These are phyloP conservation scores for Poicephalus meyeri DNA, from an alignment of 2,113 vertebrate genomes.

Conservation along the genomic window DNA sequence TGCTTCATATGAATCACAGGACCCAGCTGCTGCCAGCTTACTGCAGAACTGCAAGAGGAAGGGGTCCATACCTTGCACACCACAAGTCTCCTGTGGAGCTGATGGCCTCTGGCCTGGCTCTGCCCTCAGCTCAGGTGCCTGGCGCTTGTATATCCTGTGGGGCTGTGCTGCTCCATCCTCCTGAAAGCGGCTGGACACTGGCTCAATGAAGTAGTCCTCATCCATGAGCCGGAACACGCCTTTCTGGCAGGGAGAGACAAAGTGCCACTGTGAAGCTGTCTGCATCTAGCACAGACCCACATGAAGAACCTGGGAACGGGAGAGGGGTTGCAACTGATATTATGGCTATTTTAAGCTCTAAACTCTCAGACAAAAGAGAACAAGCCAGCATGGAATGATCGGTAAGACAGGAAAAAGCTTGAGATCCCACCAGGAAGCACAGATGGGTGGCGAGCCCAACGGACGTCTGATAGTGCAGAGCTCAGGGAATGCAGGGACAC, in stretches of 20 bases:
- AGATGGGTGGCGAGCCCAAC: background rate
- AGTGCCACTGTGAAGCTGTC: background rate
- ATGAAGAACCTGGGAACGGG: background rate
- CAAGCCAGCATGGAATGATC: background rate
- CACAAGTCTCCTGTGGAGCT: background rate
- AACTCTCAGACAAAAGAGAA: background rate
- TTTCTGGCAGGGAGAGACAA: conserved; percentile 73
- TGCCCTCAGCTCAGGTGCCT: conserved; percentile 6
- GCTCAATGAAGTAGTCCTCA: conserved; percentile 93
- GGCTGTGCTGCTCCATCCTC: conserved; percentile 71
- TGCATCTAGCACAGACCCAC: background rate
- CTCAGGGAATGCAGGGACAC: background rate
- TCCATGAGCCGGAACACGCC: conserved; percentile 87
- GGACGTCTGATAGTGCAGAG: background rate
- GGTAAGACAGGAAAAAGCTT: background rate
- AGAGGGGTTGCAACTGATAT: background rate
- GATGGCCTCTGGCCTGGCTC: background rate
- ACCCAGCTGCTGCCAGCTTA: background rate
- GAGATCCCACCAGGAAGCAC: background rate
- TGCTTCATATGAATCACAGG: accelerated
- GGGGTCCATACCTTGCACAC: conserved; percentile 56
- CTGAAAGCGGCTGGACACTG: conserved; percentile 58
- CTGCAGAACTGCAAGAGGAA: background rate
- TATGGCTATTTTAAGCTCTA: background rate
- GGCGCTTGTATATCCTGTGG: conserved; percentile 88